Conservation (phyloP, 2,797 vertebrate species). For the Stomatorhinus walkeri region DNA sequence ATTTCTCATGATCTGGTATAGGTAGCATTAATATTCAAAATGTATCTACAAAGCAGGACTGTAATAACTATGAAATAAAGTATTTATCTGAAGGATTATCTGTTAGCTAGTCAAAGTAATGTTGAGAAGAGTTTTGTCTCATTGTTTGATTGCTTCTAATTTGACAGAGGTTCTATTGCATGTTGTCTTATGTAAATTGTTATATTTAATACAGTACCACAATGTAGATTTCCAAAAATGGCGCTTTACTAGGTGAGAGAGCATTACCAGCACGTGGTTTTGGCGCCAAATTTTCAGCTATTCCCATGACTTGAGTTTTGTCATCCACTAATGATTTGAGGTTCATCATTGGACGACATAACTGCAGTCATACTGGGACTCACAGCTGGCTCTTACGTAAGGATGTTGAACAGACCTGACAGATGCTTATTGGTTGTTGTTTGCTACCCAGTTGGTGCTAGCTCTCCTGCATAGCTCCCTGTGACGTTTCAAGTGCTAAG, state of each 20-base stretch:
- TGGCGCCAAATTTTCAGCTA: neutral
- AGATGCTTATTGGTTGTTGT: neutral
- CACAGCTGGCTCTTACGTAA: neutral
- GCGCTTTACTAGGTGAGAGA: neutral
- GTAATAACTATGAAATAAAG: constrained; percentile 10
- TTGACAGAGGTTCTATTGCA: neutral
- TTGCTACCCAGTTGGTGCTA: neutral
- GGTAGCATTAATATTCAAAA: neutral
- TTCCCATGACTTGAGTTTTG: neutral
- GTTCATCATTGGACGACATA: neutral
- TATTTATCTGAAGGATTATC: constrained; percentile 10
- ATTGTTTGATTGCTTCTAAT: constrained; percentile 6
- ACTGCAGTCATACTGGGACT: neutral
- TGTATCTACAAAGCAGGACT: neutral
- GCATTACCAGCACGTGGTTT: neutral
- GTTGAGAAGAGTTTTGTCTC: neutral
- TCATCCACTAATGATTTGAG: neutral
- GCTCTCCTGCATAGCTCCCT: neutral
- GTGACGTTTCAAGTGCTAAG: neutral
- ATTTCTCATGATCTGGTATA: neutral
- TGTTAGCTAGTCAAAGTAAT: constrained; percentile 7
- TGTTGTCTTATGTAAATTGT: neutral
- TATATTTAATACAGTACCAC: neutral
- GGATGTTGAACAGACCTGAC: neutral
- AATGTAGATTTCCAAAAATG: neutral